Evolutionary conservation across 2,888 invertebrate species (phyloP).

Genomic region (Bursaphelenchus okinawaensis): DNA sequence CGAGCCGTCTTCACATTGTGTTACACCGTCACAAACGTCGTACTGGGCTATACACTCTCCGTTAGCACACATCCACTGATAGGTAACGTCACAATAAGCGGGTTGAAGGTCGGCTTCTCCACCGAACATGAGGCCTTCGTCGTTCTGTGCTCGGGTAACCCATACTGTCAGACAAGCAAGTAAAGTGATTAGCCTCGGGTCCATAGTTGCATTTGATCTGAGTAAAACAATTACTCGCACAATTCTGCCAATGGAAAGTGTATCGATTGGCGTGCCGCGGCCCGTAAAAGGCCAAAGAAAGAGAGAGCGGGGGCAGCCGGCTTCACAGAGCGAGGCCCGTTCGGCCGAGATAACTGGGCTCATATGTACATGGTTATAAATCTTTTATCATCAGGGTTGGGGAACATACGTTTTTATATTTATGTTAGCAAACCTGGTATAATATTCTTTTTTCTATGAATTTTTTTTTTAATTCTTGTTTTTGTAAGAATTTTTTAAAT

Average conservation of each 20-base stretch:
- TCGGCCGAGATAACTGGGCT: too few species aligned
- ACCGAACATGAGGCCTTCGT: neutral
- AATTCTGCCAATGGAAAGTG: neutral
- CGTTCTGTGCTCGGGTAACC: neutral
- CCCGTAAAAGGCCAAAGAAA: neutral
- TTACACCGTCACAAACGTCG: conserved; percentile 87
- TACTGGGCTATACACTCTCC: conserved; percentile 88
- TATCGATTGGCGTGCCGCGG: neutral
- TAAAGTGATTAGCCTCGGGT: neutral
- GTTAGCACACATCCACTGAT: conserved; percentile 77
- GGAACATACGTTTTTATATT: too few species aligned
- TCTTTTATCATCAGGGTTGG: too few species aligned
- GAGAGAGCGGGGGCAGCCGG: neutral
- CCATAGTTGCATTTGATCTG: neutral
- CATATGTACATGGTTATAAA: too few species aligned
- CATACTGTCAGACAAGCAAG: neutral
- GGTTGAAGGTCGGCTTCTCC: neutral
- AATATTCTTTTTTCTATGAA: too few species aligned
- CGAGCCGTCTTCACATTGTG: conserved; percentile 73
- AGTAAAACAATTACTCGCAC: neutral
- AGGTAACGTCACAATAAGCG: neutral
- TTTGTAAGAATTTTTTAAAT: neutral
- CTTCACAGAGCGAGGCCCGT: neutral
- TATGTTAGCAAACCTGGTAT: too few species aligned
- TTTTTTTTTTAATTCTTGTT: neutral